Evolutionary conservation across 2,888 invertebrate species (phyloP), one percentile per base, ranked within the genome.

Genomic region (Apoda limacodes): DNA sequence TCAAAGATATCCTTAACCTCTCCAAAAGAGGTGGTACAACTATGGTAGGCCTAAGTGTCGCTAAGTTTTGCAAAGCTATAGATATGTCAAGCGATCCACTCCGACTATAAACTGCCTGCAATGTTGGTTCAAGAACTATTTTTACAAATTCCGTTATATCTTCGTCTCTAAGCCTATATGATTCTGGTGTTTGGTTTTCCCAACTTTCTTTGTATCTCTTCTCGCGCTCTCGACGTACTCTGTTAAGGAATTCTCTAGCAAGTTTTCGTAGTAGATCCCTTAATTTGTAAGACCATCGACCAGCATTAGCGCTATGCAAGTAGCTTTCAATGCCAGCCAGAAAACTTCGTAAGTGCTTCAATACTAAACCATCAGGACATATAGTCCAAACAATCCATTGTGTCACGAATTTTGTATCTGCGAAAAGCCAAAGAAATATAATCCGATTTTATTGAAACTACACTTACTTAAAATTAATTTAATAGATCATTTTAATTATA

Each of bases 221-320:
- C 40, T 74, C 70, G 17, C 90, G 83, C 69, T 93, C 93, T 31
- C 85, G 85, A 37, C 85, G 82, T 5, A 85, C 71, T 42, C 86
- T 84, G 40, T 78, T 67, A 1, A 87, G 68, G 51, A 93, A 88
- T 48, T 85, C 82, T 36, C 76, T 76, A 1, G 89, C 82, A n/a
- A 93, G 69, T 52, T 87, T 88, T 28, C 83, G 81, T 3, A 93
- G 69, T 4, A 92, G 66, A 33, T 89, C 87, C 33, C 85, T 82
- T 1, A 92, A 74, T 42, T 84, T 86, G 39, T 64, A 64, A 0
- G 88, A 85, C 93, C 95, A 96, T 25, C 86, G 82, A 13, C 95
- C 96, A 20, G 82, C 67, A 63, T 97, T 97, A 1, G 95, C 95
- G 29, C 93, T 93, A 70, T 97, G 92, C 48, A 90, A 87, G 67